These are phyloP conservation scores for Agrenia bidenticulata DNA, from an alignment of 2,888 invertebrate genomes.

Conservation along the genomic window DNA sequence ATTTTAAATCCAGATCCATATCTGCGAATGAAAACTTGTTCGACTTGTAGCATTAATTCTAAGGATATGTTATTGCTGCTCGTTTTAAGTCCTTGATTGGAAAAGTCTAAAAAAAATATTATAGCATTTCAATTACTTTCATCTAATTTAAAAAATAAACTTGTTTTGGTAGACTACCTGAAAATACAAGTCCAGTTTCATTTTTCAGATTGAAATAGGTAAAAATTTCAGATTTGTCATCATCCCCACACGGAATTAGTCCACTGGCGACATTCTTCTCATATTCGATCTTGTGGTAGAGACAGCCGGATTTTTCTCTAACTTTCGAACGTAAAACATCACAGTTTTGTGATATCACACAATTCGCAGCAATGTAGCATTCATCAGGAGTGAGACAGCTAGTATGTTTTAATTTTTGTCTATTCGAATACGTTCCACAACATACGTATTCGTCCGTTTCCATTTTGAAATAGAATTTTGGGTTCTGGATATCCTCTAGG, in stretches of 20 bases:
- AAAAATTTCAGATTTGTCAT: neutral
- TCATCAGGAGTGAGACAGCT: constrained; percentile 11
- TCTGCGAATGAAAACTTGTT: neutral
- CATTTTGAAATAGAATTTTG: constrained; percentile 29
- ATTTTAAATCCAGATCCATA: neutral
- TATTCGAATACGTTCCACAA: constrained; percentile 18
- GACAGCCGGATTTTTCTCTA: neutral
- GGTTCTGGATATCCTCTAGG: constrained; percentile 13
- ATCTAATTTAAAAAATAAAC: no score
- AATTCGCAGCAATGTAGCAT: neutral
- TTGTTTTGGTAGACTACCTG: no score
- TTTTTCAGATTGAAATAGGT: neutral
- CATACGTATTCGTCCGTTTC: constrained; percentile 33
- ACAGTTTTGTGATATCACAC: neutral
- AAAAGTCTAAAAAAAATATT: no score
- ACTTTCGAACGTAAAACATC: neutral
- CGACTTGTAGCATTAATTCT: no score
- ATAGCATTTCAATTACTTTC: no score
- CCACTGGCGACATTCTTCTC: constrained; percentile 1
- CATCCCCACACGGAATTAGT: constrained; percentile 22
- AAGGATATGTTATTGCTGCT: no score
- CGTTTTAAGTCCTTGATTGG: no score
- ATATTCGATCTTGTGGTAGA: constrained; percentile 13
- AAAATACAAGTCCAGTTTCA: no score
- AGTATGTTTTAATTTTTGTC: constrained; percentile 12